A percentile compares a stretch with the other conserved stretches of the same genome.
These are phyloP conservation scores for Chymomyza fuscimana DNA, from an alignment of 2,888 invertebrate species.

Conservation along the genomic window DNA sequence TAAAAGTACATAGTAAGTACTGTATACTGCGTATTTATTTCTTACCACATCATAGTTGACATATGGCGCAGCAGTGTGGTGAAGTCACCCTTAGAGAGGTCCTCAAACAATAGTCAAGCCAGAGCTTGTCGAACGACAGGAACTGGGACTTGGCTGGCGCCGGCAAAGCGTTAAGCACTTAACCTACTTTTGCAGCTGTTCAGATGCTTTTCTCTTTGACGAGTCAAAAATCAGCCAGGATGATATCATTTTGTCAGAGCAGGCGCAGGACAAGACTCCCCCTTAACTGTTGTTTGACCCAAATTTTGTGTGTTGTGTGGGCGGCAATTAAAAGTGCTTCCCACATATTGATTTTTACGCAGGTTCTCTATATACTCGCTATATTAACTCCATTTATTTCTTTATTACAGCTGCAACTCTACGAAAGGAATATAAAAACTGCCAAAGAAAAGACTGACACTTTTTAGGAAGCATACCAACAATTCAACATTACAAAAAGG, in stretches of 20 bases:
- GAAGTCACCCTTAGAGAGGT: neutral
- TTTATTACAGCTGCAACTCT: constrained; percentile 39
- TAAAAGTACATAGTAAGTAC: neutral
- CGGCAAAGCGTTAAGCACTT: constrained; percentile 41
- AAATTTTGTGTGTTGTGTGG: constrained; percentile 4
- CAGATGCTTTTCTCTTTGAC: constrained; percentile 55
- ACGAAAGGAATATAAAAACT: constrained; percentile 40
- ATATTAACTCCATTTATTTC: neutral
- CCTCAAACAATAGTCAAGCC: too few species aligned
- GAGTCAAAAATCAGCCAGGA: constrained; percentile 38
- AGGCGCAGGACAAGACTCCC: neutral
- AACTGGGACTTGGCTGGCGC: neutral
- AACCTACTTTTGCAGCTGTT: constrained; percentile 57
- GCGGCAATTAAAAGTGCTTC: constrained; percentile 51
- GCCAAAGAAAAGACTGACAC: constrained; percentile 58
- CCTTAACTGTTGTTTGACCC: neutral
- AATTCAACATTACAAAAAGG: constrained; percentile 19
- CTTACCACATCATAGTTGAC: neutral
- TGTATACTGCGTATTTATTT: neutral
- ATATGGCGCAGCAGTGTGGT: neutral
- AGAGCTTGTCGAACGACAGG: neutral
- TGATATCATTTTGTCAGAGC: constrained; percentile 55
- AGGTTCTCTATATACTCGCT: constrained; percentile 13
- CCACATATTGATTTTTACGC: constrained; percentile 58
- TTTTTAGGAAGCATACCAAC: constrained; percentile 14